Base-by-base conservation (phyloP, 2,113 vertebrate species). In the Herpailurus yagouaroundi region DNA sequence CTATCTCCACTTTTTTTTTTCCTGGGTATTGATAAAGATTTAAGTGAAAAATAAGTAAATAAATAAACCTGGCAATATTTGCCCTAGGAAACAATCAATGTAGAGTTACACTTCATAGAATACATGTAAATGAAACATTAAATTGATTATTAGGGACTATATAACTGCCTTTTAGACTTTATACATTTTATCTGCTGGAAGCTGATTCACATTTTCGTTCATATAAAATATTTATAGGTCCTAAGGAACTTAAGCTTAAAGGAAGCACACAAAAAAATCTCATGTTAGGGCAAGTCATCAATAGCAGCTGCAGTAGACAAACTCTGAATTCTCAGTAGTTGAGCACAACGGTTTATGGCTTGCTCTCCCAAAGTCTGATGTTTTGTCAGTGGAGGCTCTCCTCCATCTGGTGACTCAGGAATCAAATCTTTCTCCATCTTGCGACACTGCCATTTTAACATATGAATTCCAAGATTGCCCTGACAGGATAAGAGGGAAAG, bases 151-250 rank as follows among this genome's bases (percentile, higher is more conserved):
- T 55, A 63, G 7, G 33, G 15, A 45, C 71, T 86, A 71, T 13
- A 18, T 36, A 81, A 85, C 64, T 41, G 7, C 25, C 19, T 77
- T 73, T 76, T 60, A 80, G 31, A 94, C 3, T 36, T 36, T 77
- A 6, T 57, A 76, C 5, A 36, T 68, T 94, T 94, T 55, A 91
- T 13, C 64, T 91, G 33, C 63, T 57, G 45, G 84, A 18, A 88
- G 66, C 36, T 83, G 69, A 94, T 60, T 48, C 68, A 76, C 15
- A 63, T 91, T 92, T 95, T 97, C 60, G 64, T 97, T 97, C n/a
- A 76, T 64, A 29, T 50, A 4, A 95, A 86, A 45, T 94, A 36
- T 81, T 41, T 25, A 63, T 45, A 92, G 55, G 14, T 33, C 71
- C 33, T 76, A 36, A 92, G 80, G 31, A 91, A 94, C 14, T 48